phyloP scores from a whole-genome alignment of 1,140 invertebrate genomes.

The Stenopsyche tienmushanensis region DNA sequence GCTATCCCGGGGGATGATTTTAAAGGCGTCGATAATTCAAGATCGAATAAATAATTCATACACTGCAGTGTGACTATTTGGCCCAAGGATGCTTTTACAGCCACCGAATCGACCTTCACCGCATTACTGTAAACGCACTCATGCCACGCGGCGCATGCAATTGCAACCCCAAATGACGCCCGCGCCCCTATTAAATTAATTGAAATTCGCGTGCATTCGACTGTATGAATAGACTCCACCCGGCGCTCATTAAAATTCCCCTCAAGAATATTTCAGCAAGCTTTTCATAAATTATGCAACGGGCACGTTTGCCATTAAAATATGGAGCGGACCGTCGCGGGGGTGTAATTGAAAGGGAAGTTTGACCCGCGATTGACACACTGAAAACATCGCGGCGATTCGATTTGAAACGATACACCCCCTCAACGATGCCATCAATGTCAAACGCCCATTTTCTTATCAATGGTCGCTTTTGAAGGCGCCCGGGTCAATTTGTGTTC shows the following conservation, averaged over 20 bases:
- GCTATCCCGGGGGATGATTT: too few species aligned
- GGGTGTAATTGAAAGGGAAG: not conserved
- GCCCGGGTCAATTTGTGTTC: too few species aligned
- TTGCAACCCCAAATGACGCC: slow-evolving; percentile 24
- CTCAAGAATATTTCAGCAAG: slow-evolving; percentile 21
- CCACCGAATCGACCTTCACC: slow-evolving; percentile 34
- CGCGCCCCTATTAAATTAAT: slow-evolving; percentile 12
- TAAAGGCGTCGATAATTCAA: too few species aligned
- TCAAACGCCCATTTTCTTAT: not conserved
- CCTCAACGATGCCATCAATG: too few species aligned
- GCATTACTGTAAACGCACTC: slow-evolving; percentile 27
- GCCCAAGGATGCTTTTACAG: too few species aligned
- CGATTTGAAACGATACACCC: too few species aligned
- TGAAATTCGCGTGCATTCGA: slow-evolving; percentile 18
- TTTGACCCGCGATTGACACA: not conserved
- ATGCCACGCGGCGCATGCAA: slow-evolving; percentile 15
- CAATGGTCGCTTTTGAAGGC: not conserved
- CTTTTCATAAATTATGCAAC: slow-evolving; percentile 25
- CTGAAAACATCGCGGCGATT: too few species aligned
- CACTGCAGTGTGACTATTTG: too few species aligned
- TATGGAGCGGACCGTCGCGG: not conserved
- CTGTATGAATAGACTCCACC: not conserved
- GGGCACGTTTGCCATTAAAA: slow-evolving; percentile 11
- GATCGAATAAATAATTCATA: too few species aligned
- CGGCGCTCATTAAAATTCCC: slow-evolving; percentile 30